phyloP scores from a whole-genome alignment of 2,113 vertebrate species.

The Chrysochloris asiatica region DNA sequence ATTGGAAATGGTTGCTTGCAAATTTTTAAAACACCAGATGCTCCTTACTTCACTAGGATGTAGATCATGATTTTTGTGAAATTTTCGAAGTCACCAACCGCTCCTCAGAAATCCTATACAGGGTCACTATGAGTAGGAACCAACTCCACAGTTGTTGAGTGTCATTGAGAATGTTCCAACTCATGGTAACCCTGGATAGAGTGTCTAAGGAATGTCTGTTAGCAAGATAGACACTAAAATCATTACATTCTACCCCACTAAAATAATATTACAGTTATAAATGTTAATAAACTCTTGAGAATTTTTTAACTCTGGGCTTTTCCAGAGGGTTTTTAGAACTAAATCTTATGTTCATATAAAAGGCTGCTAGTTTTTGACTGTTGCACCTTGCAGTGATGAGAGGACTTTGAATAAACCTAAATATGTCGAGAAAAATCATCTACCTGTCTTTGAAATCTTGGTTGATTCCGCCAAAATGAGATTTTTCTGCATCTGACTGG shows the following conservation, averaged over 20 bases:
- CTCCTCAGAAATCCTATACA: no score
- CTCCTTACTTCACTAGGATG: no score
- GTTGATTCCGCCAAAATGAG: not conserved
- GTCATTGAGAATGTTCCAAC: no score
- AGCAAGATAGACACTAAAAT: not conserved
- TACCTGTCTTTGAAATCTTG: not conserved
- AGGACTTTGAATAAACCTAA: constrained; percentile 25
- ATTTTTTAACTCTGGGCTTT: constrained; percentile 41
- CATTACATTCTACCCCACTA: not conserved
- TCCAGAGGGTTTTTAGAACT: not conserved
- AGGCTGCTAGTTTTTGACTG: not conserved
- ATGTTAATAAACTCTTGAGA: constrained; percentile 39
- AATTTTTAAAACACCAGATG: no score
- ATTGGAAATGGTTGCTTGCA: no score
- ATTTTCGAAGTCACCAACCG: no score
- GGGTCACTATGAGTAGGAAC: no score
- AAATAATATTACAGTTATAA: constrained; percentile 44
- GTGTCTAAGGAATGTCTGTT: not conserved
- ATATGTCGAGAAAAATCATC: not conserved
- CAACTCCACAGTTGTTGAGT: no score
- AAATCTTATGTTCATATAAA: not conserved
- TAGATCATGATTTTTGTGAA: no score
- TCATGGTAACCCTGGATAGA: no score
- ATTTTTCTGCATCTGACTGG: not conserved
- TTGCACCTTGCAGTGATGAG: not conserved